phyloP scores from a whole-genome alignment of 2,797 vertebrate species.

The Cyprinodon diabolis region DNA sequence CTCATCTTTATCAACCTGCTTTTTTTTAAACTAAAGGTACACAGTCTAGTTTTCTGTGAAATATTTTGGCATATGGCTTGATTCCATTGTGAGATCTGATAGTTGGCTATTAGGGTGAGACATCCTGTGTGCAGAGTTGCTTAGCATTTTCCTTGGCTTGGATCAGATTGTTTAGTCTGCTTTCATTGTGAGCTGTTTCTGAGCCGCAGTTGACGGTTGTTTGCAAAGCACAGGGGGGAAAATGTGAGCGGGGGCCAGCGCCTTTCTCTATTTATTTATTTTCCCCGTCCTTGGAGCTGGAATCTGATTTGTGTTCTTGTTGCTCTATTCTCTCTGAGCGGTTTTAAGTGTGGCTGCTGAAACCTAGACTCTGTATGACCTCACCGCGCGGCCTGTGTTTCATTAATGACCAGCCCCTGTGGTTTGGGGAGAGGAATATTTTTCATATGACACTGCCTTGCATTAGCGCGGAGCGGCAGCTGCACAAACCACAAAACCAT shows the following conservation, averaged over 20 bases:
- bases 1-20: constrained; percentile 38
- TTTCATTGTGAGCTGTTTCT: constrained; percentile 90
- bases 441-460: constrained; percentile 97
- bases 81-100: constrained; percentile 89
- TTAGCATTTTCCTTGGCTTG: constrained; percentile 89
- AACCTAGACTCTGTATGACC: constrained; percentile 97
- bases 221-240: constrained; percentile 91
- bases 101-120: constrained; percentile 86
- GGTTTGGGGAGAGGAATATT: constrained; percentile 94
- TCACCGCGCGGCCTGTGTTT: constrained; percentile 95
- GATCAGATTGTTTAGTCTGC: constrained; percentile 95
- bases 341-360: constrained; percentile 93
- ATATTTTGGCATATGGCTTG: constrained; percentile 86
- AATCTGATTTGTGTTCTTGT: constrained; percentile 95
- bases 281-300: constrained; percentile 87
- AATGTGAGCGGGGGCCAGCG: constrained; percentile 81
- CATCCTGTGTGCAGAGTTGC: constrained; percentile 88
- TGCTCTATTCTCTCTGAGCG: constrained; percentile 89
- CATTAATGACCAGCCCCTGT: constrained; percentile 96
- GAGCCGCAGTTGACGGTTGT: constrained; percentile 89
- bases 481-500: constrained; percentile 91
- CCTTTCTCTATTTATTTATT: constrained; percentile 86
- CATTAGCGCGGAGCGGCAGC: constrained; percentile 90
- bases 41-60: constrained; percentile 72
- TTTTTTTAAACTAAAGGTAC: constrained; percentile 66